A percentile compares a stretch with the other conserved stretches of the same genome.
These are phyloP conservation scores for Eulithis prunata DNA, from an alignment of 2,888 invertebrate species.

Conservation along the genomic window DNA sequence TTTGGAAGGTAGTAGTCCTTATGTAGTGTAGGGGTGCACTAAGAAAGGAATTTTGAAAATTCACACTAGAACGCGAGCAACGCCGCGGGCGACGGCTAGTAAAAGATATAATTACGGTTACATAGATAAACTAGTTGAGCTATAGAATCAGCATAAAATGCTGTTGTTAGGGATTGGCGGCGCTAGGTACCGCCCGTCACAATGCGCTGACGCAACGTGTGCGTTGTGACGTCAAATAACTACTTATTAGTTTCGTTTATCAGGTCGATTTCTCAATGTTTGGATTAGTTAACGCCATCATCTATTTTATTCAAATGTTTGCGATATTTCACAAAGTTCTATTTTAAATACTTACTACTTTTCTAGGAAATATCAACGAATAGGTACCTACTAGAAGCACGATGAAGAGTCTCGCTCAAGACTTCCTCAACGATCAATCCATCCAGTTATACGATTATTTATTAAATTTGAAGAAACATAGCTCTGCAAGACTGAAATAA, in stretches of 20 bases:
- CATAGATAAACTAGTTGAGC: background rate
- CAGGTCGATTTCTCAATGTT: constrained; percentile 20
- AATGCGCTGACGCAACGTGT: constrained; percentile 36
- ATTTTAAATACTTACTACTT: background rate
- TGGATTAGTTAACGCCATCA: constrained; percentile 14
- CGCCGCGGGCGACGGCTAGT: too few species aligned
- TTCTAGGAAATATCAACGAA: too few species aligned
- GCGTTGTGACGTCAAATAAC: constrained; percentile 32
- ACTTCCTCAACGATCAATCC: too few species aligned
- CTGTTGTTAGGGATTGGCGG: constrained; percentile 10
- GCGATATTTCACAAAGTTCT: constrained; percentile 1
- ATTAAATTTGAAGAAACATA: too few species aligned
- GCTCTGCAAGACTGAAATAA: too few species aligned
- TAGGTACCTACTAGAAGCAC: too few species aligned
- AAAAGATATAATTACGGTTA: background rate
- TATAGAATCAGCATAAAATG: constrained; percentile 2
- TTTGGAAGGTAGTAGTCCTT: too few species aligned
- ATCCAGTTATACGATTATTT: too few species aligned
- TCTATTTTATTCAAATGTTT: constrained; percentile 7
- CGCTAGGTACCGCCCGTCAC: constrained; percentile 14
- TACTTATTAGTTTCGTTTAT: constrained; percentile 26
- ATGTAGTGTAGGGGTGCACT: too few species aligned
- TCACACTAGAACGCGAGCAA: too few species aligned
- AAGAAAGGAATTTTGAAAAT: too few species aligned
- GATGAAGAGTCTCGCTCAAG: too few species aligned